phyloP scores from a whole-genome alignment of 2,113 vertebrate species.

The Ginglymostoma cirratum region DNA sequence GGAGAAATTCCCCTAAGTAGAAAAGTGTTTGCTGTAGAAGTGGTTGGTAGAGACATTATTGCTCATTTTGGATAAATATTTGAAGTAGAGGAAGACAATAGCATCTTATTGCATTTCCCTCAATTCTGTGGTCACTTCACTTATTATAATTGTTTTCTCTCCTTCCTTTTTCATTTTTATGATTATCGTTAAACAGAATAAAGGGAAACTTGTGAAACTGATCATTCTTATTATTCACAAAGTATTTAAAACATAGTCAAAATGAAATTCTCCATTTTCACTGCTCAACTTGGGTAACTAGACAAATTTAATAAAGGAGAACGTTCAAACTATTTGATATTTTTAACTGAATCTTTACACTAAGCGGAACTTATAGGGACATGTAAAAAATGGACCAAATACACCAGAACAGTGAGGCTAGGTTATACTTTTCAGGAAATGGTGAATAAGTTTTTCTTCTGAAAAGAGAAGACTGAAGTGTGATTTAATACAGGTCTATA shows the following conservation, averaged over 20 bases:
- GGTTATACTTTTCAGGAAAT: not conserved
- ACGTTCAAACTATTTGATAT: not conserved
- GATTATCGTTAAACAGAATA: not conserved
- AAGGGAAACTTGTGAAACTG: not conserved
- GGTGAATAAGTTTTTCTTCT: not conserved
- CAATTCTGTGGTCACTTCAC: not conserved
- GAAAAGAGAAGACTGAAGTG: not conserved
- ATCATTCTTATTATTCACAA: not conserved
- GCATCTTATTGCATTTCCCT: not conserved
- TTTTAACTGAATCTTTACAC: not conserved
- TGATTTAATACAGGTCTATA: not conserved
- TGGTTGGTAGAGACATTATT: not conserved
- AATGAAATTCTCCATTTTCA: not conserved
- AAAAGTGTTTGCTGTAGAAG: not conserved
- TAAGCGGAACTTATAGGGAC: not conserved
- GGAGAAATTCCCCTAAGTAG: not conserved
- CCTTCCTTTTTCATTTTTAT: not conserved
- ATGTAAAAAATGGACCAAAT: not conserved
- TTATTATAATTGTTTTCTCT: not conserved
- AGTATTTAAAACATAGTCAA: not conserved
- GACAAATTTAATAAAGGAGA: too few relatives aligned
- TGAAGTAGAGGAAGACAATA: conserved; percentile 41
- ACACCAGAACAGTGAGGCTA: not conserved
- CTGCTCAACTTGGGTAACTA: not conserved
- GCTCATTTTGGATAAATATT: not conserved